Evolutionary conservation across 2,113 vertebrate species (phyloP).

Genomic region (Galbula dea): DNA sequence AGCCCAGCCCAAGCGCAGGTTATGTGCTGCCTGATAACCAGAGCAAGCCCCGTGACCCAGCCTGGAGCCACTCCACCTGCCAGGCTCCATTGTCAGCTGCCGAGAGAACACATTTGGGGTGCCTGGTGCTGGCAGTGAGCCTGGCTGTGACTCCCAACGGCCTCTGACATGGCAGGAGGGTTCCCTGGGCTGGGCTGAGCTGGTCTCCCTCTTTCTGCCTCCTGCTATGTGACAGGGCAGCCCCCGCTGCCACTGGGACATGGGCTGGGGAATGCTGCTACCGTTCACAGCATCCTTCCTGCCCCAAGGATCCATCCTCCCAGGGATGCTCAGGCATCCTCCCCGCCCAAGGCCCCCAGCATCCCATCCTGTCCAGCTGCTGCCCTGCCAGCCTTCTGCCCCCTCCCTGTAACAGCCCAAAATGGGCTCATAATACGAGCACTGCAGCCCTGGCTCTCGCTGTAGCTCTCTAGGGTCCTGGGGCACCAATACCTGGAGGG

Average conservation of each 20-base stretch:
- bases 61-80: background rate
- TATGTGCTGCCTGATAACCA: background rate
- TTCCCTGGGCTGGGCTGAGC: background rate
- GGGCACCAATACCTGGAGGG: background rate
- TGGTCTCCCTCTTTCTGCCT: background rate
- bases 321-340: background rate
- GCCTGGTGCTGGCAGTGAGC: background rate
- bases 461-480: background rate
- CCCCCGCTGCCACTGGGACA: background rate
- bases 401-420: background rate
- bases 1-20: background rate
- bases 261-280: background rate
- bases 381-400: background rate
- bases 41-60: background rate
- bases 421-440: accelerated
- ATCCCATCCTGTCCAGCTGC: background rate
- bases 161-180: background rate
- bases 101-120: background rate
- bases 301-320: background rate
- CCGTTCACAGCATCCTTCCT: background rate
- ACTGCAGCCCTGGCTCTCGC: background rate
- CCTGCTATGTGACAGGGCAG: background rate
- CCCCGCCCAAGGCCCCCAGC: background rate
- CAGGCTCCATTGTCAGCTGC: background rate
- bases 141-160: background rate